phyloP scores from a whole-genome alignment of 1,140 invertebrate species.

The Drosophila bocqueti region DNA sequence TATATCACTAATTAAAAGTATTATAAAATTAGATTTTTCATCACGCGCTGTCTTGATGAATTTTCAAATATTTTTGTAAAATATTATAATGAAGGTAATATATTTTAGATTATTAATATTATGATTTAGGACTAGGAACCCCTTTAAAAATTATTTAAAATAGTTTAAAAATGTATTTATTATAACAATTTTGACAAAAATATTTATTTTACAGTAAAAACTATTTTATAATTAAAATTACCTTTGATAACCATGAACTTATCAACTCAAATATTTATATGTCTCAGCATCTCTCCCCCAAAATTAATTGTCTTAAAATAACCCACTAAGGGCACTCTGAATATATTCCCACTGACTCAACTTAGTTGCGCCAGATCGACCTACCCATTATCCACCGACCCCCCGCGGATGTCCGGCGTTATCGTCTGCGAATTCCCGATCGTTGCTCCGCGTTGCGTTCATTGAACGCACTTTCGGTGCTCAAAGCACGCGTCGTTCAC shows the following conservation, averaged over 20 bases:
- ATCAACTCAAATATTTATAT: no score
- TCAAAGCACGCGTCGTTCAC: constrained; percentile 53
- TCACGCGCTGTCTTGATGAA: no score
- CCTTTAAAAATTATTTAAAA: no score
- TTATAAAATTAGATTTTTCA: no score
- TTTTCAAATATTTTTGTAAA: no score
- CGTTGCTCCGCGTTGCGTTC: constrained; percentile 67
- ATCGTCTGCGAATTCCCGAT: constrained; percentile 44
- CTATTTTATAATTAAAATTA: not conserved
- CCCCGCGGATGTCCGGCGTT: constrained; percentile 36
- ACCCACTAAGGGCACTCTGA: not conserved
- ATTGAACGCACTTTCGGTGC: constrained; percentile 73
- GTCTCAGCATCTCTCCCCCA: no score
- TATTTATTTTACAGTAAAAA: not conserved
- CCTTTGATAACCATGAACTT: not conserved
- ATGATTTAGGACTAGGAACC: no score
- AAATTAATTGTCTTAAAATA: not conserved
- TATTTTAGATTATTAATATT: no score
- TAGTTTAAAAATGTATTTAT: no score
- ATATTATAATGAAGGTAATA: no score
- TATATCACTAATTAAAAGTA: no score
- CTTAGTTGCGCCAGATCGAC: constrained; percentile 23
- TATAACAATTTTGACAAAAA: no score
- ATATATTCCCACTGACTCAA: constrained; percentile 31
- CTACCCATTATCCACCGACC: constrained; percentile 3